Percentiles rank a stretch among this genome's conserved stretches.
phyloP scores from a whole-genome alignment of 2,113 vertebrate genomes.

The Mirounga angustirostris region DNA sequence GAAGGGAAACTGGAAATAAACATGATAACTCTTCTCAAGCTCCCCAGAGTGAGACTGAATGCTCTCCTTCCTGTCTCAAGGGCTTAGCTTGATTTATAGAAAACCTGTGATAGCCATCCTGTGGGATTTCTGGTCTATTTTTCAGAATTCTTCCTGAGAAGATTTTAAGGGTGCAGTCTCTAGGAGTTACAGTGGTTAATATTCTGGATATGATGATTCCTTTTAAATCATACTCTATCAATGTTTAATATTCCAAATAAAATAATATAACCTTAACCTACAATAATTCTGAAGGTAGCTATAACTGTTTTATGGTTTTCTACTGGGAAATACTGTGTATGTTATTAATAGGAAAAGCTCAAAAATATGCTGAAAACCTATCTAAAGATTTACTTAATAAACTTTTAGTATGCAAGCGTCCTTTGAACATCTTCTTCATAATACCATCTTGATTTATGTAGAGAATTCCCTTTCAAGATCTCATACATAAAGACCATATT shows the following conservation, averaged over 20 bases:
- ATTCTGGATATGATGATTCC: neutral
- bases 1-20: neutral
- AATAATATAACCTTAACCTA: neutral
- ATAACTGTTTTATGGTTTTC: neutral
- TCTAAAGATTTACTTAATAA: constrained; percentile 34
- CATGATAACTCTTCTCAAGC: neutral
- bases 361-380: neutral
- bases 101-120: neutral
- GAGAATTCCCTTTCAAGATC: neutral
- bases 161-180: neutral
- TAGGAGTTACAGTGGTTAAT: neutral
- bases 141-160: neutral
- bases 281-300: neutral
- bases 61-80: neutral
- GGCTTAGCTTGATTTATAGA: neutral
- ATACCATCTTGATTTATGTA: neutral
- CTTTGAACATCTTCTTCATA: neutral
- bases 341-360: constrained; percentile 41
- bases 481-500: neutral
- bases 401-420: neutral
- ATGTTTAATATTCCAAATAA: constrained; percentile 30
- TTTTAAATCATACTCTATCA: neutral
- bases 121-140: neutral
- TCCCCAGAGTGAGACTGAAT: neutral
- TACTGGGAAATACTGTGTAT: neutral